Conservation (phyloP, 2,797 vertebrate genomes). For the Hyperoplus lanceolatus region DNA sequence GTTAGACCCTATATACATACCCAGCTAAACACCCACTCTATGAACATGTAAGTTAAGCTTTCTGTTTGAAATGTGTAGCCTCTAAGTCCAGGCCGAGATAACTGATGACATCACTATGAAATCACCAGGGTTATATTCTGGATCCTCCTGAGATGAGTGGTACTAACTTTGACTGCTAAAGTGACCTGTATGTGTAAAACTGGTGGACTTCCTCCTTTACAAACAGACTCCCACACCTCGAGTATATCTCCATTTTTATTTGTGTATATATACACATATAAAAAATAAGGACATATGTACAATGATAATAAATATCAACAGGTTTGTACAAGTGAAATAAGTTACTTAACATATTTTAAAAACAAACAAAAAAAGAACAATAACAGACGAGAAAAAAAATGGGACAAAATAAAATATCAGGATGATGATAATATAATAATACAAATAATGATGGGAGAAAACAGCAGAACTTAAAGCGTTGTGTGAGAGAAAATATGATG, state of each 20-base stretch:
- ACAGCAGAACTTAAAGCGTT: constrained; percentile 78
- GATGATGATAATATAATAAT: constrained; percentile 57
- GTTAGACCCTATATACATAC: neutral
- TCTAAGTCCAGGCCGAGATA: neutral
- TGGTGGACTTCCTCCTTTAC: neutral
- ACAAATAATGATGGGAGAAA: constrained; percentile 64
- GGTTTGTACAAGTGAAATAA: constrained; percentile 91
- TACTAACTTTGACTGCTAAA: neutral
- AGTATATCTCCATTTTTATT: constrained; percentile 88
- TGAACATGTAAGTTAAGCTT: neutral
- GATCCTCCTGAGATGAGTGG: neutral
- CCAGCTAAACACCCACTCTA: neutral
- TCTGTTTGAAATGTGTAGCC: neutral
- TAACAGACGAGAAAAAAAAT: constrained; percentile 71
- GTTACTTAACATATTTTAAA: constrained; percentile 87
- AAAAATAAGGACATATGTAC: constrained; percentile 92
- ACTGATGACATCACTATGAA: neutral
- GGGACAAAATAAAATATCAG: constrained; percentile 53
- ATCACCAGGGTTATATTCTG: constrained; percentile 9
- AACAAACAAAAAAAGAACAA: constrained; percentile 75
- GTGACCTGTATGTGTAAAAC: neutral
- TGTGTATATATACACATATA: constrained; percentile 90
- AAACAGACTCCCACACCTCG: constrained; percentile 49
- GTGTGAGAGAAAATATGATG: constrained; percentile 57
- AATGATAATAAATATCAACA: constrained; percentile 91